These are phyloP conservation scores for Scophthalmus maximus DNA, from an alignment of 2,113 vertebrate species.

Conservation along the genomic window DNA sequence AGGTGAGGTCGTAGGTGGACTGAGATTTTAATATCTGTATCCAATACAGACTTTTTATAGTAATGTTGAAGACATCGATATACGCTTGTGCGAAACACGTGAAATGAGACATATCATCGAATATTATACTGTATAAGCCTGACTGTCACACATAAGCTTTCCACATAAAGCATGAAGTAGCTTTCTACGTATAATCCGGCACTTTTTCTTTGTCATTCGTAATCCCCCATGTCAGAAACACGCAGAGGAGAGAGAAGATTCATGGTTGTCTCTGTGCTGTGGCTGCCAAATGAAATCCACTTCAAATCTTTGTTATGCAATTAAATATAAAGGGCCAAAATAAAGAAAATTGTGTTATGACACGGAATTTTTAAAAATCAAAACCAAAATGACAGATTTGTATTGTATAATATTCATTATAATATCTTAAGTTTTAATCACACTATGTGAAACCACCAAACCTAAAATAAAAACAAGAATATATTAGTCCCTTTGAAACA, in stretches of 20 bases:
- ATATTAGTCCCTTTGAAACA: too few relatives aligned
- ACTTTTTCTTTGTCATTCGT: slow-evolving; percentile 4
- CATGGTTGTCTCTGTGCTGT: slow-evolving; percentile 3
- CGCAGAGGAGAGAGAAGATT: slow-evolving; percentile 34
- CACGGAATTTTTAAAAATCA: neutral
- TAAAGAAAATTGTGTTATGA: neutral
- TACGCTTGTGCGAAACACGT: neutral
- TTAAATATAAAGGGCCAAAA: neutral
- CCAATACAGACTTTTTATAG: neutral
- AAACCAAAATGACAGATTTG: neutral
- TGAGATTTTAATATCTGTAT: too few relatives aligned
- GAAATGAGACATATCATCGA: neutral
- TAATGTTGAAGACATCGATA: neutral
- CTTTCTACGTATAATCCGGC: neutral
- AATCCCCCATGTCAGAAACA: slow-evolving; percentile 34
- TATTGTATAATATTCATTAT: neutral
- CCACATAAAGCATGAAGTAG: neutral
- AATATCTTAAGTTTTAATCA: neutral
- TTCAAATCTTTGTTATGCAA: slow-evolving; percentile 19
- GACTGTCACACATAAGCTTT: neutral
- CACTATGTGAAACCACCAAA: neutral
- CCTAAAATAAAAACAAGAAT: slow-evolving; percentile 4
- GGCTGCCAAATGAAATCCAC: slow-evolving; percentile 12
- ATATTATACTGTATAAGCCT: neutral
- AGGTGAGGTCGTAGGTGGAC: too few relatives aligned